Evolutionary conservation across 2,888 invertebrate species (phyloP).

Genomic region (Apamea crenata): DNA sequence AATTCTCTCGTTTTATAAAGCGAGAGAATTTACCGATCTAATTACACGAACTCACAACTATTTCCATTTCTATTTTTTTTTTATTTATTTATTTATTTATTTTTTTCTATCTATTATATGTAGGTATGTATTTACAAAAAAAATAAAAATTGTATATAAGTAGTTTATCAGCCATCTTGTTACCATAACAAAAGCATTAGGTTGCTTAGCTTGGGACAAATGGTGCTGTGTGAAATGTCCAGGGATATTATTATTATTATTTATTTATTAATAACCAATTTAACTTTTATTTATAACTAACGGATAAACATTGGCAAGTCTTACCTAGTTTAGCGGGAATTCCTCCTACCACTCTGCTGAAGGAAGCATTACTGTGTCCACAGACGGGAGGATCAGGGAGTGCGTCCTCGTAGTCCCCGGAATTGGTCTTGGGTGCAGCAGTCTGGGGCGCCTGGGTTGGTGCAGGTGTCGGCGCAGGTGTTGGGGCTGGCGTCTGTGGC

Average conservation of each 20-base stretch:
- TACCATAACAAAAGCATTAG: too few relatives aligned
- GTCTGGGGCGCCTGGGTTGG: constrained; percentile 37
- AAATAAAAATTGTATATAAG: too few relatives aligned
- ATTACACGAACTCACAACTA: background rate
- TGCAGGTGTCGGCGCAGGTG: constrained; percentile 61
- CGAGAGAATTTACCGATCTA: background rate
- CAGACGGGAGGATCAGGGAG: constrained; percentile 90
- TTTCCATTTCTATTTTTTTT: too few relatives aligned
- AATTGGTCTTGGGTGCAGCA: constrained; percentile 59
- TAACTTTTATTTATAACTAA: background rate
- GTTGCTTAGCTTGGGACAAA: too few relatives aligned
- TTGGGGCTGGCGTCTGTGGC: constrained; percentile 46
- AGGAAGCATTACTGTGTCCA: constrained; percentile 90
- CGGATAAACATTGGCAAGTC: constrained; percentile 26
- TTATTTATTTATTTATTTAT: too few relatives aligned
- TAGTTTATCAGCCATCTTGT: too few relatives aligned
- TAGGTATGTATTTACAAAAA: too few relatives aligned
- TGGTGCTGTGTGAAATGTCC: too few relatives aligned
- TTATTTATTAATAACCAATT: too few relatives aligned
- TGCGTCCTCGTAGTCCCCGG: constrained; percentile 71
- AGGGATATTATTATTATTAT: too few relatives aligned
- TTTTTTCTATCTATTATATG: too few relatives aligned
- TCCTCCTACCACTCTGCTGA: constrained; percentile 93
- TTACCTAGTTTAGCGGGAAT: constrained; percentile 91
- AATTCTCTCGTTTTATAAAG: background rate